Evolutionary conservation across 2,113 vertebrate species (phyloP), one percentile per base, ranked within the genome.

Genomic region (Eretmodus cyanostictus): DNA sequence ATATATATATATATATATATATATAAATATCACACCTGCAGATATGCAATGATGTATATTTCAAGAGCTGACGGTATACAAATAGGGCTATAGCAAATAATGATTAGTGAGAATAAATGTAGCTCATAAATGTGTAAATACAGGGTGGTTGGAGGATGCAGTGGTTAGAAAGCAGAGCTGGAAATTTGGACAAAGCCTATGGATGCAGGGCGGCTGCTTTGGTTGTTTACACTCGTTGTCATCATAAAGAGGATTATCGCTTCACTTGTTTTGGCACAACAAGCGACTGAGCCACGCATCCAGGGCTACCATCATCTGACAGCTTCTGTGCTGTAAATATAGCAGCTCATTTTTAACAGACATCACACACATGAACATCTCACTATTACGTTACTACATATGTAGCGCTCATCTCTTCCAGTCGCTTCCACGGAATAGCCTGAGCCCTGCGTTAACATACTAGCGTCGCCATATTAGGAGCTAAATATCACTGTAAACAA

Each of bases 391-490:
- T 53, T 34, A 59, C 68, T 22, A 85, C 19, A 89, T 17, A 81
- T 40, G 53, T 47, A 45, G 55, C 54, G 61, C 80, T 82, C 3
- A 84, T 82, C 82, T 90, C 66, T 53, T 90, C 87, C 85, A 83
- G 89, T 86, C 66, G 89, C 84, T 89, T 91, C 91, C 89, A 93
- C 76, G 85, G 22, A 90, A 51, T 61, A 93, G 89, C 84, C 87
- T 11, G 86, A 94, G 86, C 90, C 59, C 86, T 89, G 86, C 83
- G 90, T 84, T 91, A 93, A 94, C 91, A 86, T 81, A 82, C 90
- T 81, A 24, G 76, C 92, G 95, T 95, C 96, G 95, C 95, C 96
- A 96, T 96, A 78, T 97, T 95, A 95, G 92, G 81, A 89, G 42
- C 83, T 73, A 63, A 83, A 87, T 87, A 81, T 63, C 54, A 85